phyloP scores from a whole-genome alignment of 2,113 vertebrate genomes.

The Hyperopisus bebe region DNA sequence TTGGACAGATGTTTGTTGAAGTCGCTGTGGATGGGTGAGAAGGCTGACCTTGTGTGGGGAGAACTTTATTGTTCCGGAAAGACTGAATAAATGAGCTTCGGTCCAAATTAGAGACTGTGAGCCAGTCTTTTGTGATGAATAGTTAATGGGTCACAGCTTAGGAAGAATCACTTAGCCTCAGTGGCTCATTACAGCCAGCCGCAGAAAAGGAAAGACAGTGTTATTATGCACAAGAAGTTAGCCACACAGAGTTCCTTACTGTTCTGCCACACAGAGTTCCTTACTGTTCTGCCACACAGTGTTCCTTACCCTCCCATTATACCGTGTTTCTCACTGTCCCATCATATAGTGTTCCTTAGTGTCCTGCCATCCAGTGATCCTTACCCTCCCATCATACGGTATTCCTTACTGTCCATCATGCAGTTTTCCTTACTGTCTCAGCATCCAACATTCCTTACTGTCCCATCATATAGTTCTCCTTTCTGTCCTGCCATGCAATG shows the following conservation, averaged over 20 bases:
- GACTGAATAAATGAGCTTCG: slow-evolving; percentile 61
- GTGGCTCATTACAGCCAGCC: slow-evolving; percentile 24
- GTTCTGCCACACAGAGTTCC: neutral
- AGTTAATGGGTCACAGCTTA: slow-evolving; percentile 56
- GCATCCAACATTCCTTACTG: neutral
- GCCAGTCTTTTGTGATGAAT: slow-evolving; percentile 53
- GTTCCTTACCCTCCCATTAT: neutral
- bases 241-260: neutral
- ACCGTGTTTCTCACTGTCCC: neutral
- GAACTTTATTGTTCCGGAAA: slow-evolving; percentile 74
- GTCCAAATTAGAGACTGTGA: slow-evolving; percentile 63
- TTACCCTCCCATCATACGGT: neutral
- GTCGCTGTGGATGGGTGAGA: slow-evolving; percentile 57
- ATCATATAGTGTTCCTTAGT: neutral
- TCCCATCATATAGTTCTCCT: too few relatives aligned
- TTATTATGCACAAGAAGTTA: neutral
- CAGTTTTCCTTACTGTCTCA: neutral
- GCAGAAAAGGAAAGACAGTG: slow-evolving; percentile 44
- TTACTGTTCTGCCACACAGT: neutral
- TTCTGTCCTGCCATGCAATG: neutral
- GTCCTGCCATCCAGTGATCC: neutral
- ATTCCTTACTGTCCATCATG: neutral
- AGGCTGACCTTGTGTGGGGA: slow-evolving; percentile 68
- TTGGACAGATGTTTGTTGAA: slow-evolving; percentile 84
- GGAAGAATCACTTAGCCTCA: slow-evolving; percentile 33